A percentile compares a stretch with the other conserved stretches of the same genome.
Evolutionary conservation across 2,113 vertebrate species (phyloP).

Genomic region (Burhinus oedicnemus): DNA sequence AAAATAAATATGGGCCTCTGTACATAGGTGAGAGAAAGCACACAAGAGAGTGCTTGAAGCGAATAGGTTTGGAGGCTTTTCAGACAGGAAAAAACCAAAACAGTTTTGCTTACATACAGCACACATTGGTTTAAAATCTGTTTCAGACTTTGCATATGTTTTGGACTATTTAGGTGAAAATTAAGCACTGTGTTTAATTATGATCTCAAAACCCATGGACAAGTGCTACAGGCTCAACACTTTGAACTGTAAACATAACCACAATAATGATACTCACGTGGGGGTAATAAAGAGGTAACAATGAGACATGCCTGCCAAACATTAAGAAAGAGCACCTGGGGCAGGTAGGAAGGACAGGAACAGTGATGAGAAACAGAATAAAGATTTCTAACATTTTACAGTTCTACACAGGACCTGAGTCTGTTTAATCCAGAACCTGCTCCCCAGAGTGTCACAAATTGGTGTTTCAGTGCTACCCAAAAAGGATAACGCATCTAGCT

Average conservation of each 20-base stretch:
- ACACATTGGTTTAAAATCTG: background rate
- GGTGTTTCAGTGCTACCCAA: background rate
- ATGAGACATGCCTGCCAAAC: background rate
- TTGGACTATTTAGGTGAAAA: background rate
- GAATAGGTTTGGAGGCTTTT: background rate
- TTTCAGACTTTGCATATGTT: background rate
- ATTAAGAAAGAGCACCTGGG: background rate
- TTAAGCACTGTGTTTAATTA: background rate
- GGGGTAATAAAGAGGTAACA: background rate
- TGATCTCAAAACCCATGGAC: background rate
- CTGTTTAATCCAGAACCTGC: background rate
- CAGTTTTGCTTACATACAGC: background rate
- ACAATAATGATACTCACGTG: background rate
- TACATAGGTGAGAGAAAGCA: background rate
- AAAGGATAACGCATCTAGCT: background rate
- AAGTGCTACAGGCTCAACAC: background rate
- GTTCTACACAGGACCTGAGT: background rate
- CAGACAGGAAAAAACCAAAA: background rate
- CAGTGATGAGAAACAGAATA: background rate
- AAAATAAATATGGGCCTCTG: background rate
- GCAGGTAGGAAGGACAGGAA: background rate
- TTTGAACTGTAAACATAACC: conserved; percentile 9
- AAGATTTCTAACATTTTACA: background rate
- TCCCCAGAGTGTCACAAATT: background rate
- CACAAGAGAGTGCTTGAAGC: background rate